A percentile compares a stretch with the other conserved stretches of the same genome.
phyloP scores from a whole-genome alignment of 2,113 vertebrate genomes.

The Ailurus styani region DNA sequence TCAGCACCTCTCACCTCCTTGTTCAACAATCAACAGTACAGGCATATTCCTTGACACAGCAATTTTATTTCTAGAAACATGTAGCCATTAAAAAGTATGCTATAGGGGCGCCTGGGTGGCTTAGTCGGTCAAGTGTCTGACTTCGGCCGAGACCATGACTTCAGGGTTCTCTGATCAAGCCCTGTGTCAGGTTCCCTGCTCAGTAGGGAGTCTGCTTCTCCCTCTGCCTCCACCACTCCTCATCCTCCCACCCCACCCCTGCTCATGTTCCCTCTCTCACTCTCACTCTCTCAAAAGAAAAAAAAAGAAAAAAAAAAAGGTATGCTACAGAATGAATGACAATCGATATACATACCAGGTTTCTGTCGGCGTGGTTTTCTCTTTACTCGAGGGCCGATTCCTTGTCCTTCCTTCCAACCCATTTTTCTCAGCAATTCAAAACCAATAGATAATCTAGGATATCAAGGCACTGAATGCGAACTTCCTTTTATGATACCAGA shows the following conservation, averaged over 20 bases:
- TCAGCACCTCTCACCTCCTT: neutral
- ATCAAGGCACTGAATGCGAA: constrained; percentile 14
- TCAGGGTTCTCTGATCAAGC: neutral
- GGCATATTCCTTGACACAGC: neutral
- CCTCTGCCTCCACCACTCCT: neutral
- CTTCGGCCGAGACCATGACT: neutral
- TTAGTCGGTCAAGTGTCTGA: neutral
- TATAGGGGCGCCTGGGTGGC: neutral
- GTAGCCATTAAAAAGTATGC: too few species aligned
- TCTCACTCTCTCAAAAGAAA: neutral
- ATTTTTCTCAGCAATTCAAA: constrained; percentile 92
- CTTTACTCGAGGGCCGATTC: constrained; percentile 93
- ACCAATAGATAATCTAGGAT: constrained; percentile 88
- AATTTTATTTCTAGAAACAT: neutral
- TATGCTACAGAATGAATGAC: too few species aligned
- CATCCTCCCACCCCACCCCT: fast-evolving
- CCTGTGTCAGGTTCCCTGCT: neutral
- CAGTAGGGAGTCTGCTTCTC: neutral
- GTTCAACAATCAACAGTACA: neutral
- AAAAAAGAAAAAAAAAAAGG: neutral
- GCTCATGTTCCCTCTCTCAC: neutral
- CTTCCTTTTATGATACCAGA: neutral
- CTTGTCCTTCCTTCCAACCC: constrained; percentile 98
- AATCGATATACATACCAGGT: constrained; percentile 75
- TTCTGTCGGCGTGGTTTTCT: constrained; percentile 87